A percentile compares a stretch with the other conserved stretches of the same genome.
These are phyloP conservation scores for Balearica regulorum DNA, from an alignment of 2,797 vertebrate species.

Conservation along the genomic window DNA sequence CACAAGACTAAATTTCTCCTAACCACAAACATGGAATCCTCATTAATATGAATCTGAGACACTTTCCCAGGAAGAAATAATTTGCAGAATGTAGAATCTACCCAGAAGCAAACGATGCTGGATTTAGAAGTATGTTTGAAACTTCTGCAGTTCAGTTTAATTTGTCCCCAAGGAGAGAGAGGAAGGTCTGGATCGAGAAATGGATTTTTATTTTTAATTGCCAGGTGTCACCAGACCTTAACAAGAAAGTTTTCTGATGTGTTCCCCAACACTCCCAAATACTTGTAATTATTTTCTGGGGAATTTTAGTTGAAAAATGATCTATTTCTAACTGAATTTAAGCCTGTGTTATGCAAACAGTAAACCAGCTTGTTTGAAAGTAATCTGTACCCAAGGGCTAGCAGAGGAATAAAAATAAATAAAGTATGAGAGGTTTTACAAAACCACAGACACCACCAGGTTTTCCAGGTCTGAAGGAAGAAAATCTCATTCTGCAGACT, in stretches of 20 bases:
- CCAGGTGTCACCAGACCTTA: slow-evolving; percentile 39
- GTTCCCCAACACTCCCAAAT: slow-evolving; percentile 15
- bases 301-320: slow-evolving; percentile 51
- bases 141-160: slow-evolving; percentile 44
- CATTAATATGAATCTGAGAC: slow-evolving; percentile 56
- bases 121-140: slow-evolving; percentile 29
- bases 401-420: slow-evolving; percentile 60
- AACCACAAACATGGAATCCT: slow-evolving; percentile 62
- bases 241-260: slow-evolving; percentile 26
- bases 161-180: slow-evolving; percentile 14
- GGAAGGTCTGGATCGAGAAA: slow-evolving; percentile 27
- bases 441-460: slow-evolving; percentile 57
- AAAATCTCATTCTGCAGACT: background rate
- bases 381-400: slow-evolving; percentile 57
- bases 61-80: slow-evolving; percentile 51
- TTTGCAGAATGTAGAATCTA: slow-evolving; percentile 37
- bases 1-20: slow-evolving; percentile 47
- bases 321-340: slow-evolving; percentile 47
- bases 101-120: slow-evolving; percentile 21
- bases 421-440: slow-evolving; percentile 38
- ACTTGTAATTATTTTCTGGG: slow-evolving; percentile 52
- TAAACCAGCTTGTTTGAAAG: slow-evolving; percentile 57
- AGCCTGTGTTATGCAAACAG: slow-evolving; percentile 57
- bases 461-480: slow-evolving; percentile 18
- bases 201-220: slow-evolving; percentile 56